A percentile compares a stretch with the other conserved stretches of the same genome.
Conservation (phyloP, 1,140 invertebrate species). For the Calliphora vicina region DNA sequence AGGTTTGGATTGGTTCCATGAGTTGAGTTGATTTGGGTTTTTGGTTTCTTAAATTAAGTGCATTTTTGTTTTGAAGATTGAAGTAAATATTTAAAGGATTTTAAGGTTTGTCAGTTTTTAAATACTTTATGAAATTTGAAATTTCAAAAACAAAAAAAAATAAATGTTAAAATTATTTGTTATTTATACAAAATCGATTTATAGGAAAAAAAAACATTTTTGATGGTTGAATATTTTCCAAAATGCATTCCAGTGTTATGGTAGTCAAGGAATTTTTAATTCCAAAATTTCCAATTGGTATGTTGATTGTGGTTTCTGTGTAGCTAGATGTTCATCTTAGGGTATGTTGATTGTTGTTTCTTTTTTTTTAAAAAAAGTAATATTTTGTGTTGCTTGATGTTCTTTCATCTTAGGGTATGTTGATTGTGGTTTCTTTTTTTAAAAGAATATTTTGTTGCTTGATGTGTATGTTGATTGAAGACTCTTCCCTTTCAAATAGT, state of each 20-base stretch:
- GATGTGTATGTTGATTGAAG: too few relatives aligned
- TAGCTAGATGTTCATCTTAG: background rate
- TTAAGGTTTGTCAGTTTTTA: background rate
- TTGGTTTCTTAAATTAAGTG: background rate
- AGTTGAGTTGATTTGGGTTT: background rate
- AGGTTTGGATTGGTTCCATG: background rate
- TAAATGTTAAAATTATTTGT: background rate
- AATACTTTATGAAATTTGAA: background rate
- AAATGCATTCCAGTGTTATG: too few relatives aligned
- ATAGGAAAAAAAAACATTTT: background rate
- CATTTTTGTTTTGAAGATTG: background rate
- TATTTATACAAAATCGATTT: background rate
- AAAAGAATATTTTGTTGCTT: too few relatives aligned
- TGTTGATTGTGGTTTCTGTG: conserved; percentile 1
- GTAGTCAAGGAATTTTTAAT: too few relatives aligned
- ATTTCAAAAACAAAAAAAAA: background rate
- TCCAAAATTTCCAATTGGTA: background rate
- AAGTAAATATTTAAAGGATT: background rate
- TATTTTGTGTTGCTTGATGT: background rate
- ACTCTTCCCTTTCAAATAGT: too few relatives aligned
- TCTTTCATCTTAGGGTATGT: background rate
- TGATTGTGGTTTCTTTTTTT: too few relatives aligned
- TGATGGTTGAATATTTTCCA: background rate
- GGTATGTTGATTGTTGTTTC: background rate
- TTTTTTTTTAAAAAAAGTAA: background rate